Evolutionary conservation across 2,888 invertebrate genomes (phyloP), one percentile per base, ranked within the genome.

Genomic region (Antheraea yamamai): DNA sequence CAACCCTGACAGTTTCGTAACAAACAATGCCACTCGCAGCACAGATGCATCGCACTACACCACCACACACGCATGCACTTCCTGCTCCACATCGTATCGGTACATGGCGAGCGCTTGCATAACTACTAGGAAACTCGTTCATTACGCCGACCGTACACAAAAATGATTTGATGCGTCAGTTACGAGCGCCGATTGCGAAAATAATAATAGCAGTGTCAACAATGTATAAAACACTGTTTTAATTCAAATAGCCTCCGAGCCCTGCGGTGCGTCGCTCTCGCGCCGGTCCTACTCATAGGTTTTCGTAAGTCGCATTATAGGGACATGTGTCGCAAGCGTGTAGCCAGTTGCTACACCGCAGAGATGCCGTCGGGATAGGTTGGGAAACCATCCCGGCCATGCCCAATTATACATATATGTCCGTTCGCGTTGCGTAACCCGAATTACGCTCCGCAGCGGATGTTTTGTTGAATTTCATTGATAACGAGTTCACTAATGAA

Each of bases 1-100:
- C 92, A 93, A 93, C 94, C 94, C 94, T 94, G 94, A 93, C 92
- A 91, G 90, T 94, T 93, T 93, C 91, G 94, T 89, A 93, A 93
- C 87, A 84, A 89, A 93, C 93, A 93, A 93, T 93, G 91, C 91
- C 91, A 88, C 89, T 85, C 88, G 88, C 87, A 77, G 78, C 83
- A 86, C 91, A 94, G 93, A 94, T 93, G 94, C 94, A 92, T 88
- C 91, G 61, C 61, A 23, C 23, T 61, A 23, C 10, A 61, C 12
- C 23, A 61, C 61, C 61, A 91, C 92, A 93, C 92, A 93, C 88
- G 89, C 91, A 90, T 93, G 91, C 92, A 92, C 91, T 94, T 94
- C 94, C 94, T 94, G 94, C 93, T 94, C 92, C 92, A 88, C 84
- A 91, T 90, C 88, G 87, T 89, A 91, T 88, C 89, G 88, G 87